Evolutionary conservation across 2,113 vertebrate species (phyloP).

Genomic region (Gallinago paraguaiae): DNA sequence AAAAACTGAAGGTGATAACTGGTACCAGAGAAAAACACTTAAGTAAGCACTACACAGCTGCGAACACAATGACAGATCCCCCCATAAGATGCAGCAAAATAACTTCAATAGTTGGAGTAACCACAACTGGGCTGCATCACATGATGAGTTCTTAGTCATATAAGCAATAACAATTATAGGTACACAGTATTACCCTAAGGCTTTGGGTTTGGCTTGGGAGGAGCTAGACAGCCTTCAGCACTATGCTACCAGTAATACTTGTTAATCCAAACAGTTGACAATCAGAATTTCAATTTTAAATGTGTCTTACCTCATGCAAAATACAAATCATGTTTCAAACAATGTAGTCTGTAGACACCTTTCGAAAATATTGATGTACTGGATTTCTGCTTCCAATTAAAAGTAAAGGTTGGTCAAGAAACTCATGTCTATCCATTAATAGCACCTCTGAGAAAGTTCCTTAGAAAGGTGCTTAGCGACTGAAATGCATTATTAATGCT

Average conservation of each 20-base stretch:
- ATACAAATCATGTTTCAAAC: background rate
- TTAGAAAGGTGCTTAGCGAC: background rate
- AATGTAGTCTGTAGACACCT: background rate
- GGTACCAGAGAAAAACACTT: background rate
- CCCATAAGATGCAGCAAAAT: background rate
- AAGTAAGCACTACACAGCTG: background rate
- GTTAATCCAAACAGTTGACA: slow-evolving; percentile 16
- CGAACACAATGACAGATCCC: background rate
- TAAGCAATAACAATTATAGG: background rate
- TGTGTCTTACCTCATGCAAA: background rate
- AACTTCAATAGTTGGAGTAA: background rate
- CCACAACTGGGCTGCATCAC: background rate
- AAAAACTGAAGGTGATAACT: background rate
- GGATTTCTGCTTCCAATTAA: background rate
- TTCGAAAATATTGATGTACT: background rate
- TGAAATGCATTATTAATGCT: fast-evolving
- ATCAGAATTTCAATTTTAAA: background rate
- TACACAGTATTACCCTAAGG: background rate
- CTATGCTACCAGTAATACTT: slow-evolving; percentile 29
- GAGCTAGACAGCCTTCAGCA: background rate
- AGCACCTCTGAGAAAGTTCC: background rate
- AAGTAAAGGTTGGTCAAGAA: background rate
- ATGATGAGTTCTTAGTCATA: background rate
- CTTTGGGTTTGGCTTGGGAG: slow-evolving; percentile 12
- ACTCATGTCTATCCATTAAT: background rate